phyloP scores from a whole-genome alignment of 2,797 vertebrate genomes.

The Manis crassicaudata region DNA sequence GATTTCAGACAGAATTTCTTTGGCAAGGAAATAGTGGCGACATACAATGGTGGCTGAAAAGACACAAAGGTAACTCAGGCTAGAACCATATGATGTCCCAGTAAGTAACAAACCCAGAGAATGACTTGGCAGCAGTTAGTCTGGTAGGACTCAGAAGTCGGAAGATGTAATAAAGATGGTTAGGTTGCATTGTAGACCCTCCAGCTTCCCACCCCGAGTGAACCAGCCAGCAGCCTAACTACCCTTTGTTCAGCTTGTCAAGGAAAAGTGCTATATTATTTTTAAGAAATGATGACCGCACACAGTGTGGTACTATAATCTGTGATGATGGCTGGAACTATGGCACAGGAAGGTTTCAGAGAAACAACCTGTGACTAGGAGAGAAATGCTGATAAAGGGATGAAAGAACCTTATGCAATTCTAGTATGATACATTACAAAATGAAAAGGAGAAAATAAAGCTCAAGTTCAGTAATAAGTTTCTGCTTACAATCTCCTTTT shows the following conservation, averaged over 20 bases:
- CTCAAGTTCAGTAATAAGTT: not conserved
- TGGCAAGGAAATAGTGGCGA: not conserved
- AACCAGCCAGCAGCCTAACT: not conserved
- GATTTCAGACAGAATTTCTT: not conserved
- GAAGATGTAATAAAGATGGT: not conserved
- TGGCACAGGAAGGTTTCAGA: not conserved
- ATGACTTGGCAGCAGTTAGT: not conserved
- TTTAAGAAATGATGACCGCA: not conserved
- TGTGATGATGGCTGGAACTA: not conserved
- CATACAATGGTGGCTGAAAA: not conserved
- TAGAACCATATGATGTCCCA: not conserved
- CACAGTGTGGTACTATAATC: not conserved
- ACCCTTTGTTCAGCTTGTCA: not conserved
- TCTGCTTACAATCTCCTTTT: not conserved
- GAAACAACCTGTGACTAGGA: not conserved
- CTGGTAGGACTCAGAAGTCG: not conserved
- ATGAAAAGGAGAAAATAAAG: not conserved
- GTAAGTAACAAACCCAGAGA: not conserved
- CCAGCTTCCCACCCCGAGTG: not conserved
- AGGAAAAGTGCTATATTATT: not conserved
- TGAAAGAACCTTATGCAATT: not conserved
- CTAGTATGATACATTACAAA: not conserved
- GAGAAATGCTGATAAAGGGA: not conserved
- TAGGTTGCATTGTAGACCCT: not conserved
- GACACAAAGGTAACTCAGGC: not conserved